phyloP scores from a whole-genome alignment of 2,888 invertebrate species.

The Iselma pallidipennis region DNA sequence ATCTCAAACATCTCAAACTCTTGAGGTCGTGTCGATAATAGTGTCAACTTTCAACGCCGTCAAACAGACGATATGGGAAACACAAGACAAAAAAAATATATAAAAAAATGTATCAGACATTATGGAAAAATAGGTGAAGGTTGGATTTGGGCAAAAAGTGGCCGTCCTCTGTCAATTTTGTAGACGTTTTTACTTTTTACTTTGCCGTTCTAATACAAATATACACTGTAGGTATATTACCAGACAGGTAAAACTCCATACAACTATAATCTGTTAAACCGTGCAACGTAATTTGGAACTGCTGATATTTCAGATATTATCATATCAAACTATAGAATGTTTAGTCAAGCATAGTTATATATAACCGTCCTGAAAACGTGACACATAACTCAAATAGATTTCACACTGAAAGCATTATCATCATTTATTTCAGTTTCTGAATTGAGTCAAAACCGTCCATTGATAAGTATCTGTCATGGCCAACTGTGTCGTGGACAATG shows the following conservation, averaged over 20 bases:
- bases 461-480: slow-evolving; percentile 37
- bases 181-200: too few species aligned
- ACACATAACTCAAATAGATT: slow-evolving; percentile 16
- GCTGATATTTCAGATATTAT: too few species aligned
- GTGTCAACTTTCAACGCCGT: slow-evolving; percentile 7
- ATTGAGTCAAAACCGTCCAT: slow-evolving; percentile 24
- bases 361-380: slow-evolving; percentile 2
- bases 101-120: background rate
- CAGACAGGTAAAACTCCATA: too few species aligned
- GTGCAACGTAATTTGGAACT: too few species aligned
- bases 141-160: too few species aligned
- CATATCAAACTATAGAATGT: too few species aligned
- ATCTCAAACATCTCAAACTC: slow-evolving; percentile 12
- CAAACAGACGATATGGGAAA: background rate
- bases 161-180: too few species aligned
- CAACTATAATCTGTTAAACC: too few species aligned
- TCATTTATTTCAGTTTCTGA: slow-evolving; percentile 28
- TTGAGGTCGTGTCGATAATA: slow-evolving; percentile 3
- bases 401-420: slow-evolving; percentile 26
- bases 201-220: too few species aligned
- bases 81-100: background rate
- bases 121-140: background rate
- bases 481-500: slow-evolving; percentile 30
- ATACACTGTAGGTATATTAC: too few species aligned
- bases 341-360: too few species aligned